These are phyloP conservation scores for Podabrus alpinus DNA, from an alignment of 2,888 invertebrate genomes.

Conservation along the genomic window DNA sequence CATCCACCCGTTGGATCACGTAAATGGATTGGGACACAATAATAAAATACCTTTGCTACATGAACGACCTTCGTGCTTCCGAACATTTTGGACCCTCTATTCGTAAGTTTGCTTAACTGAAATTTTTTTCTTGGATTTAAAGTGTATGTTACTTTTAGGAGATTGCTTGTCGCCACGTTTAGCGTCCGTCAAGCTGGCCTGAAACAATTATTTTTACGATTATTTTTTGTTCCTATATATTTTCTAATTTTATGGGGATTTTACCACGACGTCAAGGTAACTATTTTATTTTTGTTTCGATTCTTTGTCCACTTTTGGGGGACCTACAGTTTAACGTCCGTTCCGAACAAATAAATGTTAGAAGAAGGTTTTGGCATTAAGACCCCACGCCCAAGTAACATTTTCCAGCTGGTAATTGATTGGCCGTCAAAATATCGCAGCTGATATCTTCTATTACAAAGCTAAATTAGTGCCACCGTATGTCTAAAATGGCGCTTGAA, in stretches of 20 bases:
- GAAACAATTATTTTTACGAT: slow-evolving; percentile 73
- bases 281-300: not conserved
- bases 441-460: no score
- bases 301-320: no score
- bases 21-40: slow-evolving; percentile 58
- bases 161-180: slow-evolving; percentile 77
- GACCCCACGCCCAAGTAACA: no score
- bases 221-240: slow-evolving; percentile 75
- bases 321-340: no score
- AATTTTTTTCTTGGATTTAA: not conserved
- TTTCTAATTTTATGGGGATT: slow-evolving; percentile 81
- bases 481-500: no score
- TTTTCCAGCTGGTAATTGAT: no score
- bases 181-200: slow-evolving; percentile 77
- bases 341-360: no score
- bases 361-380: no score
- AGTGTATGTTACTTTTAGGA: slow-evolving; percentile 60
- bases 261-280: slow-evolving; percentile 68
- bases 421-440: no score
- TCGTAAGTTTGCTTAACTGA: slow-evolving; percentile 57
- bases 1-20: slow-evolving; percentile 55
- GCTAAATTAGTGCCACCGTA: no score
- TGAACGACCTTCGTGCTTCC: slow-evolving; percentile 71
- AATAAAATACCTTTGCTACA: slow-evolving; percentile 77
- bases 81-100: slow-evolving; percentile 71